Conservation (phyloP, 2,113 vertebrate genomes). For the Archocentrus centrarchus region DNA sequence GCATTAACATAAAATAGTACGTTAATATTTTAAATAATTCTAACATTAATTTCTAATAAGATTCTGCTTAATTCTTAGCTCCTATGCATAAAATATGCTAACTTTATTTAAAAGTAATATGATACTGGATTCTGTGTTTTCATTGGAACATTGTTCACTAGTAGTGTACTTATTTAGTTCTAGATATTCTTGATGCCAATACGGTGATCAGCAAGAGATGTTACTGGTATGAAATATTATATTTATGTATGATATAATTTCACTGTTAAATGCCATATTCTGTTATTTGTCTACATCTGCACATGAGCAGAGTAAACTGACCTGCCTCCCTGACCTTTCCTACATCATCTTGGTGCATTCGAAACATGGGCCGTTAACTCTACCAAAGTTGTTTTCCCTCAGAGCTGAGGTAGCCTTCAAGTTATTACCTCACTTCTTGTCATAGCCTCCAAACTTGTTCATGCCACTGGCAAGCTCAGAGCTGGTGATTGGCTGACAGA, state of each 20-base stretch:
- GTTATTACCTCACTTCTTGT: constrained; percentile 44
- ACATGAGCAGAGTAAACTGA: neutral
- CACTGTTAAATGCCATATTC: neutral
- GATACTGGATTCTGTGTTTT: neutral
- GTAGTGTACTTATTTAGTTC: neutral
- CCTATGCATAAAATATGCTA: neutral
- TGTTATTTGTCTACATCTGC: neutral
- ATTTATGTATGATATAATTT: neutral
- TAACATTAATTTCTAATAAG: neutral
- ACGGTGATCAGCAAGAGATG: neutral
- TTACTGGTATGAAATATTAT: neutral
- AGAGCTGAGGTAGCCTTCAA: constrained; percentile 10
- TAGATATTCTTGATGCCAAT: neutral
- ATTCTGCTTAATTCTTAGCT: neutral
- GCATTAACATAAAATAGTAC: neutral
- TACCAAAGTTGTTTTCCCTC: neutral
- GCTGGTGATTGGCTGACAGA: constrained; percentile 67
- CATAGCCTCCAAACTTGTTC: constrained; percentile 42
- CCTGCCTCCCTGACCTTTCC: neutral
- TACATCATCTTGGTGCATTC: neutral
- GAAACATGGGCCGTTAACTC: neutral
- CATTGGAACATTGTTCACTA: neutral
- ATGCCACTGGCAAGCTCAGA: constrained; percentile 46
- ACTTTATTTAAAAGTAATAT: neutral
- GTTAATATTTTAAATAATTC: neutral